A percentile compares a stretch with the other conserved stretches of the same genome.
These are phyloP conservation scores for Danionella dracula DNA, from an alignment of 2,797 vertebrate genomes.

Conservation along the genomic window DNA sequence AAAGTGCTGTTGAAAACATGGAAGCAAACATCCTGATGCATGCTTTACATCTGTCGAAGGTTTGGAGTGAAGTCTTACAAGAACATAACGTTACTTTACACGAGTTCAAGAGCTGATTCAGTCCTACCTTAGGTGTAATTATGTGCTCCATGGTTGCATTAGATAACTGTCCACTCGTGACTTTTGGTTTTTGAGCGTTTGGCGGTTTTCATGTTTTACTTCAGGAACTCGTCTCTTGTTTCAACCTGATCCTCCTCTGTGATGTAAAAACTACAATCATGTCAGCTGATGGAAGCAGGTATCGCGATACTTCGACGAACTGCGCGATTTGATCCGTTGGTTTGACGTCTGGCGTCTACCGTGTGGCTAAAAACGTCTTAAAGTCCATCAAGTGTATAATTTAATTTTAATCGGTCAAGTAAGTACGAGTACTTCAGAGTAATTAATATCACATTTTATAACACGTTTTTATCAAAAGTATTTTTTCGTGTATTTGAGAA, in stretches of 20 bases:
- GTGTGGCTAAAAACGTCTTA: too few relatives aligned
- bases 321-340: background rate
- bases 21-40: background rate
- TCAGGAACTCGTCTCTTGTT: conserved; percentile 10
- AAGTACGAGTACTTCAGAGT: too few relatives aligned
- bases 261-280: conserved; percentile 12
- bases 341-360: too few relatives aligned
- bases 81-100: background rate
- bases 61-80: background rate
- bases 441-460: too few relatives aligned
- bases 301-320: background rate
- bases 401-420: too few relatives aligned
- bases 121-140: conserved; percentile 65
- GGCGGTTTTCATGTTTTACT: conserved; percentile 15
- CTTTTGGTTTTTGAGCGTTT: background rate
- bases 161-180: background rate
- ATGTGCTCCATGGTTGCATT: conserved; percentile 63
- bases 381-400: too few relatives aligned
- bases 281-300: background rate
- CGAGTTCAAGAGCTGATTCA: background rate
- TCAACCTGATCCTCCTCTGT: background rate
- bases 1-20: background rate
- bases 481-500: too few relatives aligned
- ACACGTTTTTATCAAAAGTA: too few relatives aligned
- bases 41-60: background rate